Evolutionary conservation across 2,888 invertebrate species (phyloP), one percentile per base, ranked within the genome.

Genomic region (Xestia rhomboidea): DNA sequence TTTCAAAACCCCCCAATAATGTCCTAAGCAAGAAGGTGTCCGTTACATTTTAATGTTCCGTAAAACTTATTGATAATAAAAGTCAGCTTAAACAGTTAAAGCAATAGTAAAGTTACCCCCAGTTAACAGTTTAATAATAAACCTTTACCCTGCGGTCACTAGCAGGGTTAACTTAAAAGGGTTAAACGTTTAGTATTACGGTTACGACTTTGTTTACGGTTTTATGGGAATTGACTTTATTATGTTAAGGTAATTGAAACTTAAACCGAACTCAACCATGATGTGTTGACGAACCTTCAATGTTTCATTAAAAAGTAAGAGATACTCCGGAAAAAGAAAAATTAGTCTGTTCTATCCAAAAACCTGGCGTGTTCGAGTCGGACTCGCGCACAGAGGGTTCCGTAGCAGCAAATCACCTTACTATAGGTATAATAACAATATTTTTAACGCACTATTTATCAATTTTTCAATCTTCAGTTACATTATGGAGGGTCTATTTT

Each of bases 61-160:
- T 81, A 72, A 76, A 81, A 78, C 70, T 51, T 73, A 73, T 79
- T 78, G 78, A 77, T 85, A 83, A 80, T 85, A 88, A 88, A 87
- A 85, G 64, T 68, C 62, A 70, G 64, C 74, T 71, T 82, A 81
- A 81, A 75, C 76, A 60, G 76, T 88, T 69, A 77, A 21, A 64
- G 80, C 84, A 79, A 84, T 86, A 86, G 86, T 90, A 89, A 87
- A 89, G 84, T 85, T 83, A 84, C 80, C 87, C 88, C 79, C 67
- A 76, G 83, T 90, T 88, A 89, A 90, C 89, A 90, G 90, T 89
- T 88, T 87, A 80, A 83, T 88, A 87, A 89, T 89, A 89, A 88
- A 88, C 89, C 83, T 85, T 88, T 71, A 74, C 81, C 84, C 79
- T 84, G 85, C 83, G 89, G 90, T 90, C 90, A 88, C 89, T 84